phyloP scores from a whole-genome alignment of 2,888 invertebrate genomes.

The Clepsis dumicolana region DNA sequence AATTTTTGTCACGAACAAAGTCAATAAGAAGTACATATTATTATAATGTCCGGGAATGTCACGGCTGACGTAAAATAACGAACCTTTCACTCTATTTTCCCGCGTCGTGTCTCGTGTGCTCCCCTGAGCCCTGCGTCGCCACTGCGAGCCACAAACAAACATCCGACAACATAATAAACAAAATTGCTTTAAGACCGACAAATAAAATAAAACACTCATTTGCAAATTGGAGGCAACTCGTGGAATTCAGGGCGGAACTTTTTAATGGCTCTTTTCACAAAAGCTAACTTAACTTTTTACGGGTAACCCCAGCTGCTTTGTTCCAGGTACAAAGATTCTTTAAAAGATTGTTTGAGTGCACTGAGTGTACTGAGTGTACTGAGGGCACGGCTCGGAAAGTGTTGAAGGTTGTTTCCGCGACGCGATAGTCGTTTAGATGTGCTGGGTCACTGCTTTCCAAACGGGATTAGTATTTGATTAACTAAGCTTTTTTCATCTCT shows the following conservation, averaged over 20 bases:
- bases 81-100: too few relatives aligned
- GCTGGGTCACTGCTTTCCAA: not conserved
- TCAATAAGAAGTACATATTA: too few relatives aligned
- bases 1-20: too few relatives aligned
- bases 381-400: not conserved
- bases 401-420: constrained; percentile 1
- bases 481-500: not conserved
- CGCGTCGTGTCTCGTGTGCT: too few relatives aligned
- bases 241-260: not conserved
- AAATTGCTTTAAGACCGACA: constrained; percentile 10
- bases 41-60: too few relatives aligned
- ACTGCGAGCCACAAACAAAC: not conserved
- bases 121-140: too few relatives aligned
- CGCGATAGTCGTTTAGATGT: constrained; percentile 1
- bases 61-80: too few relatives aligned
- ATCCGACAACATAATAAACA: constrained; percentile 7
- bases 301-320: constrained; percentile 19
- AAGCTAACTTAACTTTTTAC: constrained; percentile 26
- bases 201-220: constrained; percentile 22
- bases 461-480: not conserved
- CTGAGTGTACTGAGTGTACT: too few relatives aligned
- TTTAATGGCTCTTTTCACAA: constrained; percentile 30
- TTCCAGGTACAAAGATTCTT: constrained; percentile 16
- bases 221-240: constrained; percentile 3
- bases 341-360: constrained; percentile 19